A percentile compares a stretch with the other conserved stretches of the same genome.
Evolutionary conservation across 2,113 vertebrate genomes (phyloP).

Genomic region (Vicugna pacos): DNA sequence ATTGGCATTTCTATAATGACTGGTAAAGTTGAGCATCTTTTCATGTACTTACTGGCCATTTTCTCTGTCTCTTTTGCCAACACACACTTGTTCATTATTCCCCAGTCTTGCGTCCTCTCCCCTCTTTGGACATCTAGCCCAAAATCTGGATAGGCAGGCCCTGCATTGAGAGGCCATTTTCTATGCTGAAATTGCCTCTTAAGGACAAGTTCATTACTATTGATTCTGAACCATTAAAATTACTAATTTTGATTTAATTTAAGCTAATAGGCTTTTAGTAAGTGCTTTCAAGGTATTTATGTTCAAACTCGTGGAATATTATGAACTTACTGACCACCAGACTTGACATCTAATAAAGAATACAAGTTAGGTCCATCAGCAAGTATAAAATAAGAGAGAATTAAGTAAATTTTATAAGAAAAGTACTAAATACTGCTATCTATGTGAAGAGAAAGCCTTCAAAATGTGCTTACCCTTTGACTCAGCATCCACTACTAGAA

Average conservation of each 20-base stretch:
- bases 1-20: neutral
- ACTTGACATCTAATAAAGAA: neutral
- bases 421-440: neutral
- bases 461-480: neutral
- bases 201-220: neutral
- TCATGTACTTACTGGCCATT: neutral
- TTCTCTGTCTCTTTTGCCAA: neutral
- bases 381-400: conserved; percentile 34
- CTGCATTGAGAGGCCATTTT: neutral
- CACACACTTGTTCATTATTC: neutral
- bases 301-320: neutral
- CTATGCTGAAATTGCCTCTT: neutral
- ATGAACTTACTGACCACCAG: neutral
- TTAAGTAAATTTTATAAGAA: neutral
- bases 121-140: neutral
- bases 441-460: neutral
- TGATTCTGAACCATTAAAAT: conserved; percentile 20
- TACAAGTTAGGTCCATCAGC: neutral
- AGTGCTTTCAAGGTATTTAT: neutral
- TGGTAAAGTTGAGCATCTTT: neutral
- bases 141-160: neutral
- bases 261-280: neutral
- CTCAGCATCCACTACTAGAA: neutral
- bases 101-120: neutral
- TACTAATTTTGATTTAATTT: neutral